phyloP scores from a whole-genome alignment of 1,140 invertebrate genomes.

The Drosophila lini region DNA sequence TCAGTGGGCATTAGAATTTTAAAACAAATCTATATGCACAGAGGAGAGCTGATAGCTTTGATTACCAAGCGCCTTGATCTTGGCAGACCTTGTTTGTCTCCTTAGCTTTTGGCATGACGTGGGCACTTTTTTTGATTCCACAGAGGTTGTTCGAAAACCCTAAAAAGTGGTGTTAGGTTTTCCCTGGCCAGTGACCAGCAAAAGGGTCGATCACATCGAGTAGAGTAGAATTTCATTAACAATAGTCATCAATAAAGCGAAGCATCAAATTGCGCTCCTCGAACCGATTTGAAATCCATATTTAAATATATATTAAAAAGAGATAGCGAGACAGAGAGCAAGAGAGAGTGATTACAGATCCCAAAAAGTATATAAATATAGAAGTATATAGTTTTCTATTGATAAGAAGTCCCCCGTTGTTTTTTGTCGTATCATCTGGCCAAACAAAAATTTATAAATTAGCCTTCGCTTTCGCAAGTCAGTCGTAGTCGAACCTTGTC shows the following conservation, averaged over 20 bases:
- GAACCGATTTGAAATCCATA: constrained; percentile 4
- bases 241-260: constrained; percentile 10
- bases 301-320: constrained; percentile 14
- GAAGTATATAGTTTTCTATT: constrained; percentile 37
- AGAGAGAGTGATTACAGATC: constrained; percentile 19
- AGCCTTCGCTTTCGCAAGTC: constrained; percentile 15
- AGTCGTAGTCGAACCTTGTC: constrained; percentile 29
- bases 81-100: constrained; percentile 72
- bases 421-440: constrained; percentile 53
- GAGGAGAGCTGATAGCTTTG: constrained; percentile 53
- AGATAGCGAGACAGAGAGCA: neutral
- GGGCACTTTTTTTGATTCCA: constrained; percentile 30
- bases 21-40: constrained; percentile 54
- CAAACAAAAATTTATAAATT: constrained; percentile 58
- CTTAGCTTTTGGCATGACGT: constrained; percentile 61
- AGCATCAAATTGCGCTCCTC: constrained; percentile 4
- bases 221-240: constrained; percentile 17
- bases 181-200: constrained; percentile 4
- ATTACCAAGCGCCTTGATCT: constrained; percentile 72
- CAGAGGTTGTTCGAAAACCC: constrained; percentile 18
- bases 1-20: constrained; percentile 47
- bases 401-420: constrained; percentile 41
- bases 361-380: constrained; percentile 20
- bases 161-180: constrained; percentile 27
- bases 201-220: constrained; percentile 25